A percentile compares a stretch with the other conserved stretches of the same genome.
Conservation (phyloP, 2,888 invertebrate species). For the Hyposoter dolosus region DNA sequence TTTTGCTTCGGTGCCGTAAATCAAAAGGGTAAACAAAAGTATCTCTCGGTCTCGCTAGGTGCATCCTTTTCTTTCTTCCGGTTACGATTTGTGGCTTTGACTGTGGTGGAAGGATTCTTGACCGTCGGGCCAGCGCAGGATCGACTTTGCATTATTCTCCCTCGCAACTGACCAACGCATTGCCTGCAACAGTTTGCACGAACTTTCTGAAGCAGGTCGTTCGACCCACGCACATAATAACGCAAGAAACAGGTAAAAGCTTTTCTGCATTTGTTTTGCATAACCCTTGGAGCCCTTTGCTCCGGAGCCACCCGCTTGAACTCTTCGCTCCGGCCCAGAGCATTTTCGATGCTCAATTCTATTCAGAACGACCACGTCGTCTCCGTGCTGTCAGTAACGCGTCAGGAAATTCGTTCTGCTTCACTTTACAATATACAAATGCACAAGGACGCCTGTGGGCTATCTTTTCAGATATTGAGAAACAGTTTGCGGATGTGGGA, state of each 20-base stretch:
- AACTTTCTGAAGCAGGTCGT: constrained; percentile 66
- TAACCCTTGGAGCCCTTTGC: constrained; percentile 73
- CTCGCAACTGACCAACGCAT: background rate
- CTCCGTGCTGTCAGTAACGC: constrained; percentile 60
- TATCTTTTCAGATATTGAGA: constrained; percentile 70
- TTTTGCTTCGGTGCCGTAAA: constrained; percentile 76
- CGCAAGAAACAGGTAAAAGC: constrained; percentile 76
- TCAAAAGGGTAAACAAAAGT: constrained; percentile 76
- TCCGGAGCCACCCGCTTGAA: constrained; percentile 55
- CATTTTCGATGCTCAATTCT: constrained; percentile 20
- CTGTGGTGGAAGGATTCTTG: constrained; percentile 65
- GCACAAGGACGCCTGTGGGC: constrained; percentile 73
- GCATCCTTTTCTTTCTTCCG: constrained; percentile 60
- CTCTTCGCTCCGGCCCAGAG: constrained; percentile 20
- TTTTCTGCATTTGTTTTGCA: constrained; percentile 78
- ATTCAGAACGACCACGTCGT: background rate
- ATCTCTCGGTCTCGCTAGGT: constrained; percentile 60
- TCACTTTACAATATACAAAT: constrained; percentile 77
- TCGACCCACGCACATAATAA: constrained; percentile 19
- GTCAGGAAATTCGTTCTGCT: constrained; percentile 79
- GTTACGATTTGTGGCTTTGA: constrained; percentile 59
- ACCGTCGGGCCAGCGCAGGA: constrained; percentile 52
- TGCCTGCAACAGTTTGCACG: constrained; percentile 25
- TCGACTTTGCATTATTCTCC: constrained; percentile 29
- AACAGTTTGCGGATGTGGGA: constrained; percentile 80